Percentiles rank a stretch among this genome's conserved stretches.
These are phyloP conservation scores for Hucho hucho DNA, from an alignment of 2,113 vertebrate species.

Conservation along the genomic window DNA sequence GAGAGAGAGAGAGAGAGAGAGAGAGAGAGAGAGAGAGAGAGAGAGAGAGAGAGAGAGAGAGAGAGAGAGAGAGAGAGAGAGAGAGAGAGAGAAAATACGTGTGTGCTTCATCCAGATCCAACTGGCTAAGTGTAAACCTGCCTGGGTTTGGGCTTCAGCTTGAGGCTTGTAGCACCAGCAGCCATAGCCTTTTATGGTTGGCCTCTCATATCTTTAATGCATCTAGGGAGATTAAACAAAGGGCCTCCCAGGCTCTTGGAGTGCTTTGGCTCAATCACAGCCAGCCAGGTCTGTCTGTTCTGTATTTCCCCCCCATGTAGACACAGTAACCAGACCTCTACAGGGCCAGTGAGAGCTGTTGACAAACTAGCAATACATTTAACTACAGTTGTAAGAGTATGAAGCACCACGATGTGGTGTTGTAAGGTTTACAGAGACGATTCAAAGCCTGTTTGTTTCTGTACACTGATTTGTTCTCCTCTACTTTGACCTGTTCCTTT, in stretches of 20 bases:
- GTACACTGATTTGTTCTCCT: no score
- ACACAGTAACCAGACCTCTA: not conserved
- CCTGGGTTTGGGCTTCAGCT: not conserved
- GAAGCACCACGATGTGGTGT: not conserved
- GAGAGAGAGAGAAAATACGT: slow-evolving; percentile 15
- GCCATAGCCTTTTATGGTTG: slow-evolving; percentile 67
- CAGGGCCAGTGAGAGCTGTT: not conserved
- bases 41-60: no score
- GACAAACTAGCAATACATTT: slow-evolving; percentile 9
- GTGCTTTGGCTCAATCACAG: slow-evolving; percentile 22
- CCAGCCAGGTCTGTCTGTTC: not conserved
- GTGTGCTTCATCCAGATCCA: slow-evolving; percentile 47
- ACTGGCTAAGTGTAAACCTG: slow-evolving; percentile 56
- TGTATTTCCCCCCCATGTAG: not conserved
- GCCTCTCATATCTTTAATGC: slow-evolving; percentile 47
- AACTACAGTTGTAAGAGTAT: not conserved
- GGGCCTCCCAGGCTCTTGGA: slow-evolving; percentile 12
- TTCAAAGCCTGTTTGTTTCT: not conserved
- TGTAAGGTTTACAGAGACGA: not conserved
- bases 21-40: no score
- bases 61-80: slow-evolving; percentile 10
- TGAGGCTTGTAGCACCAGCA: slow-evolving; percentile 5
- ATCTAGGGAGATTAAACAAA: slow-evolving; percentile 40
- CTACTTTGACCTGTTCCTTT: no score
- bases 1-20: no score